Evolutionary conservation across 2,113 vertebrate species (phyloP).

Genomic region (Burhinus bistriatus): DNA sequence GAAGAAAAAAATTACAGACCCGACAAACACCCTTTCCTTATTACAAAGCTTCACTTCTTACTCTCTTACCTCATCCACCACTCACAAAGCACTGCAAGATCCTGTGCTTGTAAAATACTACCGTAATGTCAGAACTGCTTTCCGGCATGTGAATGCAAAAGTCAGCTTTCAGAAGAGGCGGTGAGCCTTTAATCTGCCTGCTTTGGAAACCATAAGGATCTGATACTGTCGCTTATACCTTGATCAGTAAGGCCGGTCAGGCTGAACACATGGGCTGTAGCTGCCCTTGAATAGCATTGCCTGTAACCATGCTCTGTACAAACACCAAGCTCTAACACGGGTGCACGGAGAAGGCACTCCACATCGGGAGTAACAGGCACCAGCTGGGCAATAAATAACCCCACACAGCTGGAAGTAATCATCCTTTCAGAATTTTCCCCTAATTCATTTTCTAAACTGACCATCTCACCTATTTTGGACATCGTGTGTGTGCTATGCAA

Average conservation of each 20-base stretch:
- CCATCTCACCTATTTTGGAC: slow-evolving; percentile 44
- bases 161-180: neutral
- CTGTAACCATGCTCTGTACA: neutral
- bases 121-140: neutral
- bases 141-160: neutral
- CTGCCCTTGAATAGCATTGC: slow-evolving; percentile 42
- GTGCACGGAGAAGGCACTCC: neutral
- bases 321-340: neutral
- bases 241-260: slow-evolving; percentile 21
- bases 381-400: slow-evolving; percentile 29
- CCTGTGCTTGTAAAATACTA: neutral
- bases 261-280: slow-evolving; percentile 31
- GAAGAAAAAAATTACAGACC: slow-evolving; percentile 72
- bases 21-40: slow-evolving; percentile 55
- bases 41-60: slow-evolving; percentile 51
- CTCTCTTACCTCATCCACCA: slow-evolving; percentile 48
- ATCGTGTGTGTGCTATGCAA: neutral
- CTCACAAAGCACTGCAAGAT: slow-evolving; percentile 9
- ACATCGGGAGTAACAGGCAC: neutral
- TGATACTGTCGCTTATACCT: slow-evolving; percentile 17
- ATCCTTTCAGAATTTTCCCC: neutral
- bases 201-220: slow-evolving; percentile 51
- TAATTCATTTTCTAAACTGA: neutral
- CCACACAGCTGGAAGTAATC: slow-evolving; percentile 67
- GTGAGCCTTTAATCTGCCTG: slow-evolving; percentile 39